A percentile compares a stretch with the other conserved stretches of the same genome.
These are phyloP conservation scores for Rousettus madagascariensis DNA, from an alignment of 2,797 vertebrate species.

Conservation along the genomic window DNA sequence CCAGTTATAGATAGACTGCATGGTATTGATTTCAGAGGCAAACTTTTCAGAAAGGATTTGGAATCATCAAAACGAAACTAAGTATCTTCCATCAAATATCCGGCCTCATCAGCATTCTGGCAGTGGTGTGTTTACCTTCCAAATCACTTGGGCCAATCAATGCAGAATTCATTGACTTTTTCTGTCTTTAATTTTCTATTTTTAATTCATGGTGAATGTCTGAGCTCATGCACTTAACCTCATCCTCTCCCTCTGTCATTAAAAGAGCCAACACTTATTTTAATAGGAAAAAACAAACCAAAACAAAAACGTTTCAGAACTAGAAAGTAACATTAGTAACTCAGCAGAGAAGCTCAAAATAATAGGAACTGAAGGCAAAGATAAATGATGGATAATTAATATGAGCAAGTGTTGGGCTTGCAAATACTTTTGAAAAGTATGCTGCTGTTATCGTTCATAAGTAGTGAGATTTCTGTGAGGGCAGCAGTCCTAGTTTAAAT, in stretches of 20 bases:
- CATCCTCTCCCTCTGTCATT: background rate
- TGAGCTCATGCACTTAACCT: background rate
- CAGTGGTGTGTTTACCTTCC: background rate
- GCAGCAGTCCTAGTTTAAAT: background rate
- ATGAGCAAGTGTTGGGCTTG: background rate
- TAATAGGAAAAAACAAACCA: background rate
- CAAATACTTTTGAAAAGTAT: background rate
- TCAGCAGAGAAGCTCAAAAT: background rate
- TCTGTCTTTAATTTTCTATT: background rate
- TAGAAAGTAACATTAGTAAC: background rate
- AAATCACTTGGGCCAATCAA: background rate
- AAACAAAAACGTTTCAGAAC: background rate
- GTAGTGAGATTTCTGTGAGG: background rate
- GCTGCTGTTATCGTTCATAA: background rate
- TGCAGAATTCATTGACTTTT: background rate
- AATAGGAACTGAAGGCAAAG: background rate
- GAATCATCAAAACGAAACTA: constrained; percentile 12
- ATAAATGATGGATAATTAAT: background rate
- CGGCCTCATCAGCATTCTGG: background rate
- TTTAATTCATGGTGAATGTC: background rate
- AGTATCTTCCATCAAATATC: background rate
- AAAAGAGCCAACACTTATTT: background rate
- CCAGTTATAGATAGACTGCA: background rate
- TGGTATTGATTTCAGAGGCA: constrained; percentile 50
- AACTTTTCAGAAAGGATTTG: constrained; percentile 14